A percentile compares a stretch with the other conserved stretches of the same genome.
Conservation (phyloP, 2,888 invertebrate species). For the Oxyteleia sp. region DNA sequence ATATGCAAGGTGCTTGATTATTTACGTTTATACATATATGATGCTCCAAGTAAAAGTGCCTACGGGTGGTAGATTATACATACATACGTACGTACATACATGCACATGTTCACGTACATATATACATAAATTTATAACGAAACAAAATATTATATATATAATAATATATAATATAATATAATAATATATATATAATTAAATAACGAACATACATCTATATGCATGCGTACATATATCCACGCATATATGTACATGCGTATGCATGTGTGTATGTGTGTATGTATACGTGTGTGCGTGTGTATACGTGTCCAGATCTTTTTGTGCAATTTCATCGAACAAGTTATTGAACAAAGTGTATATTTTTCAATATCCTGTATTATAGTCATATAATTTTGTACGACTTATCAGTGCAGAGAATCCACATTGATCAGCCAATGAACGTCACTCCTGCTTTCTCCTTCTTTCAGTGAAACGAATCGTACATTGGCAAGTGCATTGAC, state of each 20-base stretch:
- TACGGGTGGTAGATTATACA: slow-evolving; percentile 57
- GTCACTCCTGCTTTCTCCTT: slow-evolving; percentile 22
- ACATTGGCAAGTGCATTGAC: slow-evolving; percentile 21
- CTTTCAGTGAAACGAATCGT: slow-evolving; percentile 24
- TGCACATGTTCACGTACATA: too few species aligned
- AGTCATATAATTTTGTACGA: slow-evolving; percentile 62
- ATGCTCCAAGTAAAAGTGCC: slow-evolving; percentile 71
- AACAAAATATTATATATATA: slow-evolving; percentile 50
- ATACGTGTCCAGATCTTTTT: slow-evolving; percentile 37
- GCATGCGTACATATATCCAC: too few species aligned
- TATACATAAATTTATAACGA: too few species aligned
- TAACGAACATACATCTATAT: too few species aligned
- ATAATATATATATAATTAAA: slow-evolving; percentile 38
- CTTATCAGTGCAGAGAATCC: slow-evolving; percentile 30
- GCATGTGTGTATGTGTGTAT: too few species aligned
- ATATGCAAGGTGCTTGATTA: slow-evolving; percentile 69
- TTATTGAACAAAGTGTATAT: slow-evolving; percentile 71
- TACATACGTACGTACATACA: too few species aligned
- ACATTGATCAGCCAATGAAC: slow-evolving; percentile 46
- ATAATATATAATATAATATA: too few species aligned
- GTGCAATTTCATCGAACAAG: slow-evolving; percentile 71
- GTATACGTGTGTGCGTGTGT: background rate
- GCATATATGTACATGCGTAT: too few species aligned
- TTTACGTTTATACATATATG: slow-evolving; percentile 58
- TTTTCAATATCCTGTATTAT: slow-evolving; percentile 71